Evolutionary conservation across 2,797 vertebrate genomes (phyloP), one percentile per base, ranked within the genome.

Genomic region (Sebastiscus albofasciatus): DNA sequence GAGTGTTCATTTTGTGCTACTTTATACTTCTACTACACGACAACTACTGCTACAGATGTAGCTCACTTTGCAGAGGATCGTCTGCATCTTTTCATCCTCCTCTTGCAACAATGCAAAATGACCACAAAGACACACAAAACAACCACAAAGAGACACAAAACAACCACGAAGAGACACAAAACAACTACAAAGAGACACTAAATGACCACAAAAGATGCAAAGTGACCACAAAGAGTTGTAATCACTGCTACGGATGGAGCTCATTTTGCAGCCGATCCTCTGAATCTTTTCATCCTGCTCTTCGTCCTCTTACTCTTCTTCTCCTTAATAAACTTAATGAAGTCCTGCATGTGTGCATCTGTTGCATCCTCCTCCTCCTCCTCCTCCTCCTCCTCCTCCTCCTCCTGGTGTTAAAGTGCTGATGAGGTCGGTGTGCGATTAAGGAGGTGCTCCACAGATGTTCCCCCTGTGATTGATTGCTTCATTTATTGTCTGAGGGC

Each of bases 381-480:
- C 9, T 69, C 29, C 8, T 70, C 59, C 9, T 31, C 2, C 58
- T 67, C 58, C 65, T 54, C 59, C 46, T 70, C 61, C 16, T 71
- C 56, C 36, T 81, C 49, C 14, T 22, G 4, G 0, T 74, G 70
- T 68, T 77, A 66, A 83, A 78, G 82, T 88, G 86, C 86, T 86
- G 85, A 90, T 89, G 85, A 89, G 56, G 87, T 83, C 75, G 79
- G 49, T 67, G 67, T 55, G 76, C 66, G 78, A 89, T 93, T 83
- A 84, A 52, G 70, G 80, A 70, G 67, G 58, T 70, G 68, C 83
- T 92, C 77, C 82, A 79, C 82, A 90, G 85, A 91, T 86, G 78
- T 86, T 89, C 83, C 79, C 59, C 39, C 66, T 61, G 64, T 92
- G 92, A 94, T 91, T 89, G 80, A 94, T 93, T 22, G 75, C 75